Evolutionary conservation across 2,113 vertebrate genomes (phyloP).

Genomic region (Thinocorus orbignyianus): DNA sequence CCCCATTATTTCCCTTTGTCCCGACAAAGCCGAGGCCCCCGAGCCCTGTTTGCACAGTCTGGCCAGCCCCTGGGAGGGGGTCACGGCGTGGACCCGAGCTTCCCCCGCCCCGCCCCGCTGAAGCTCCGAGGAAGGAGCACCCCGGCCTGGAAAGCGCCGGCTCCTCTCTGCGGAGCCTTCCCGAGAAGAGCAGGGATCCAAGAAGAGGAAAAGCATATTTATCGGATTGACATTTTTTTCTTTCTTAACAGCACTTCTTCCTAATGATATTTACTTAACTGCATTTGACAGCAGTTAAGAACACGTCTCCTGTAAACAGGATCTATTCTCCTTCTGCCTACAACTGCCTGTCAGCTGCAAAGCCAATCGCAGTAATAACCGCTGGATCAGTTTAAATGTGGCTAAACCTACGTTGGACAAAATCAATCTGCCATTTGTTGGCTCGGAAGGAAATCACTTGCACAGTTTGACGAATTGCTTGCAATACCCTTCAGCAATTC

Average conservation of each 20-base stretch:
- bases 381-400: constrained; percentile 86
- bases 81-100: neutral
- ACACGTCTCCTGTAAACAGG: constrained; percentile 81
- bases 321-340: constrained; percentile 80
- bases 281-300: constrained; percentile 84
- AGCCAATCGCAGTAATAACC: constrained; percentile 89
- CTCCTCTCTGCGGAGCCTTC: neutral
- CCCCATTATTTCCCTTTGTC: neutral
- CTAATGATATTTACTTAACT: constrained; percentile 82
- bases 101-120: neutral
- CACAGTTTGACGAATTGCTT: constrained; percentile 85
- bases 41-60: neutral
- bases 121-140: neutral
- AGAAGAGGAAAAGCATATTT: constrained; percentile 69
- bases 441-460: constrained; percentile 85
- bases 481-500: constrained; percentile 79
- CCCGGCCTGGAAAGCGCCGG: neutral
- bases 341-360: constrained; percentile 87
- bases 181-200: constrained; percentile 12
- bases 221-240: constrained; percentile 75
- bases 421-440: constrained; percentile 93
- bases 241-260: constrained; percentile 72
- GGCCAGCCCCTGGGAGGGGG: neutral
- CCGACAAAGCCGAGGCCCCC: neutral
- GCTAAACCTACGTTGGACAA: constrained; percentile 85